Evolutionary conservation across 2,888 invertebrate genomes (phyloP).

Genomic region (Stenodema calcarata): DNA sequence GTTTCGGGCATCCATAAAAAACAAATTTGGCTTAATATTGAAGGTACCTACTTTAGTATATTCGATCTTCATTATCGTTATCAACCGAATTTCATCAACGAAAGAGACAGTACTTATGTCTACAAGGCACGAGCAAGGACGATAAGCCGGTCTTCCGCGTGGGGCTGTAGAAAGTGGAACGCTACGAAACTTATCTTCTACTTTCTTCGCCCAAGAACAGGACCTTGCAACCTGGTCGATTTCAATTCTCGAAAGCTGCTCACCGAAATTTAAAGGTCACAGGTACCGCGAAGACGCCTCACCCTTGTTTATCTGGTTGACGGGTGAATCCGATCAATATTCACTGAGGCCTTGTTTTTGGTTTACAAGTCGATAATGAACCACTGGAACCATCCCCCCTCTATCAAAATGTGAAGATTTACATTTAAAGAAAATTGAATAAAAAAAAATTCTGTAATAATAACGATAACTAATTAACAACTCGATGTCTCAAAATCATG

Average conservation of each 20-base stretch:
- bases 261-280: constrained; percentile 26
- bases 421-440: too few species aligned
- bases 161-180: constrained; percentile 31
- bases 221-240: background rate
- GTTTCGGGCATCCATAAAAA: too few species aligned
- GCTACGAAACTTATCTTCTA: constrained; percentile 23
- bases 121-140: background rate
- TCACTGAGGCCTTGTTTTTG: too few species aligned
- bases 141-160: background rate
- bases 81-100: background rate
- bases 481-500: too few species aligned
- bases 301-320: background rate
- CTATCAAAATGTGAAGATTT: too few species aligned
- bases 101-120: background rate
- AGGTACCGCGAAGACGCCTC: background rate
- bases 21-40: too few species aligned
- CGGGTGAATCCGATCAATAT: background rate
- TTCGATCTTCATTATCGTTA: too few species aligned
- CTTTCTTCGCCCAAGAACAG: constrained; percentile 39
- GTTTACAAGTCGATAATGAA: too few species aligned
- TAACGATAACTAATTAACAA: too few species aligned
- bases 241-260: constrained; percentile 29
- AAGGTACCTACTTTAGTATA: too few species aligned
- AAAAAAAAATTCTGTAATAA: too few species aligned
- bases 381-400: too few species aligned